A percentile compares a stretch with the other conserved stretches of the same genome.
Evolutionary conservation across 2,888 invertebrate species (phyloP).

Genomic region (Sminthurinus aureus): DNA sequence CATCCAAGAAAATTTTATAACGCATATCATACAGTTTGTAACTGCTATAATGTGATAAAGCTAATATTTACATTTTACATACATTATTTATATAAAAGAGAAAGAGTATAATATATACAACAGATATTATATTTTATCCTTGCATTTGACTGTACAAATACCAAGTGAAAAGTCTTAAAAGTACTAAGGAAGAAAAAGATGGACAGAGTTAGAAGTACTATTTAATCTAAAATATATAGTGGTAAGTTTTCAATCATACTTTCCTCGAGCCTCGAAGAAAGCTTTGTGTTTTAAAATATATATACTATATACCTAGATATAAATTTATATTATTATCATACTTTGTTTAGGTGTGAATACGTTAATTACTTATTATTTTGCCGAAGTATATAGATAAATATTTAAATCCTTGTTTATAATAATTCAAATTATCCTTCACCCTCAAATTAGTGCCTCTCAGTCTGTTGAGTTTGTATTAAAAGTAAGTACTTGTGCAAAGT

Average conservation of each 20-base stretch:
- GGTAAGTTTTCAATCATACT: neutral
- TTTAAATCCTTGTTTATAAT: neutral
- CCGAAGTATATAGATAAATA: neutral
- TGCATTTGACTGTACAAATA: neutral
- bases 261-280: neutral
- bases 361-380: neutral
- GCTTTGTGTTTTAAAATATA: neutral
- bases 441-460: constrained; percentile 8
- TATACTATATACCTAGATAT: no score
- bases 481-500: neutral
- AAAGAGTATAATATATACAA: neutral
- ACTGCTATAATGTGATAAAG: neutral
- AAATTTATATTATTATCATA: no score
- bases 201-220: neutral
- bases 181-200: neutral
- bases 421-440: constrained; percentile 22
- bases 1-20: no score
- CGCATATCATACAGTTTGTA: neutral
- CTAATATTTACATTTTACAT: neutral
- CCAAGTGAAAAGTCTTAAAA: neutral
- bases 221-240: neutral
- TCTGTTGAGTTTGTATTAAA: neutral
- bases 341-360: neutral
- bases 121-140: neutral
- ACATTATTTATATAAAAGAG: neutral